A percentile compares a stretch with the other conserved stretches of the same genome.
Conservation (phyloP, 2,888 invertebrate species). For the Caenorhabditis panamensis region DNA sequence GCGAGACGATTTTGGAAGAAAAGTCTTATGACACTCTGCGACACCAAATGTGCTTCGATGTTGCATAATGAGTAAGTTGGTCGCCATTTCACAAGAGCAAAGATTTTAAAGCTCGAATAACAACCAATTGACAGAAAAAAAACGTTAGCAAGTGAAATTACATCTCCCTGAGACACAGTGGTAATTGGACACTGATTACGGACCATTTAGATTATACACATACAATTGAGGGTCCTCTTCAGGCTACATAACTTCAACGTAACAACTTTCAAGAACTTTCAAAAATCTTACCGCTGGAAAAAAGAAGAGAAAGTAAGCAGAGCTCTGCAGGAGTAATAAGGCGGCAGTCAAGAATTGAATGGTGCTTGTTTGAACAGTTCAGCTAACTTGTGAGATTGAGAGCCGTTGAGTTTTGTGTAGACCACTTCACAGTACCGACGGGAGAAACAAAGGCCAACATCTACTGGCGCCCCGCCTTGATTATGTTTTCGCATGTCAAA, state of each 20-base stretch:
- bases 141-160: slow-evolving; percentile 22
- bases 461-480: slow-evolving; percentile 36
- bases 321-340: slow-evolving; percentile 14
- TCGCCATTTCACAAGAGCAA: neutral
- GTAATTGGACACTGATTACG: slow-evolving; percentile 5
- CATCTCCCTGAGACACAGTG: slow-evolving; percentile 23
- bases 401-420: slow-evolving; percentile 60
- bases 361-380: slow-evolving; percentile 60
- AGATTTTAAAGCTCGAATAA: neutral
- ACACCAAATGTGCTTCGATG: neutral
- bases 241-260: too few species aligned
- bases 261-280: too few species aligned
- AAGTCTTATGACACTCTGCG: neutral
- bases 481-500: slow-evolving; percentile 55
- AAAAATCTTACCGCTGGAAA: slow-evolving; percentile 41
- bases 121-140: neutral
- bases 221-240: too few species aligned
- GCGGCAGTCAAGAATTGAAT: slow-evolving; percentile 46
- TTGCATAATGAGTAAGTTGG: neutral
- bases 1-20: neutral
- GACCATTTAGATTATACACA: too few species aligned
- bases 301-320: slow-evolving; percentile 14
- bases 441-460: slow-evolving; percentile 44
- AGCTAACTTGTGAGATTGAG: slow-evolving; percentile 60
- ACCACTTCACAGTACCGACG: slow-evolving; percentile 60